Base-by-base conservation (phyloP, 2,888 invertebrate genomes). In the Meliscaeva auricollis region DNA sequence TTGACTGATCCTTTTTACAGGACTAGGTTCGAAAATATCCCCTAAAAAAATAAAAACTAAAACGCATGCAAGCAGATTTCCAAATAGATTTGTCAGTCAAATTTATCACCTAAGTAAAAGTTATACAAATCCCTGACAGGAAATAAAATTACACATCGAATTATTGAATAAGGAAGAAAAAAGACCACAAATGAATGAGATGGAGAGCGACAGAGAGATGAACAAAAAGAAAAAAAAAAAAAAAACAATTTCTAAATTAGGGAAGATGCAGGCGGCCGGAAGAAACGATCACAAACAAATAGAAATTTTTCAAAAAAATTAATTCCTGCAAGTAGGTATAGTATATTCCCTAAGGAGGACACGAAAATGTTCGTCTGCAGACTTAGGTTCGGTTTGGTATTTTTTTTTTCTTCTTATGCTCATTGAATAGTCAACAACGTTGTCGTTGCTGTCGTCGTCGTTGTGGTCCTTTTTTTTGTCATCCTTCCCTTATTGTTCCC, bases 191-290 rank as follows among this genome's bases (percentile, higher is more conserved):
- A 2, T 6, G 3, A 38, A 38, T 11, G 6, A 44, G 9, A 44
- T 1, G 58, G 3, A 50, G 13, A 50, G 17, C 30, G 1, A 50
- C 50, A 50, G 6, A 56, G 46, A 35, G n/a, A 62, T 32, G 62
- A 54, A 69, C 20, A 66, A 74, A 54, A 50, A 58, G n/a, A 17
- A 58, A 13, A 62, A 26, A 38, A 30, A 54, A 64, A 75, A 44
- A 46, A 60, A 72, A 76, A 76, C 50, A 62, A 66, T 73, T 80
- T 72, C 81, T 69, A 76, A 85, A 85, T 64, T 76, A 38, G 68
- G 81, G 81, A 81, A 73, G 85, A 81, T 81, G 85, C 85, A 85
- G 85, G 81, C 81, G 85, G 85, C 85, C 85, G 85, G 85, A 85
- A 85, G 85, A 85, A 85, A 85, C 85, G 77, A 77, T 85, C 76